Percentiles rank a stretch among this genome's conserved stretches.
Evolutionary conservation across 2,797 vertebrate genomes (phyloP).

Genomic region (Melanotaenia pygmaea): DNA sequence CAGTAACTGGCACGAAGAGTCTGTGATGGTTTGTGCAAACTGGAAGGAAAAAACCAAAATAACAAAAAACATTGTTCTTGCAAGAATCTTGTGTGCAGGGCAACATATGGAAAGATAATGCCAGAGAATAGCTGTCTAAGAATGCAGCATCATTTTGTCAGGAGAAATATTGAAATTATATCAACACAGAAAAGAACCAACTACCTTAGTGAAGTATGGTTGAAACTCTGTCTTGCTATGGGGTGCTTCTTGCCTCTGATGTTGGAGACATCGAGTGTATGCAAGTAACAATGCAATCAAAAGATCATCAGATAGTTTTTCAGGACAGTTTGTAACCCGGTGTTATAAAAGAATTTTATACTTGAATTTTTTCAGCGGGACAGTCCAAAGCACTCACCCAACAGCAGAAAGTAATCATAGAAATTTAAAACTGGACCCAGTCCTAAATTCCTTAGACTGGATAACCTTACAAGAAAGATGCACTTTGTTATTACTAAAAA

Average conservation of each 20-base stretch:
- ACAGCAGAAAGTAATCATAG: no score
- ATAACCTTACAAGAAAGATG: no score
- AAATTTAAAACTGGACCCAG: no score
- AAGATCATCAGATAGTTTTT: background rate
- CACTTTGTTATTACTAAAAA: no score
- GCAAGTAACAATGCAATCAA: background rate
- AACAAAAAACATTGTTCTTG: background rate
- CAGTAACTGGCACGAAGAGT: background rate
- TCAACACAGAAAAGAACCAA: background rate
- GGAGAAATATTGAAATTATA: background rate
- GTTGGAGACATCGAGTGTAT: background rate
- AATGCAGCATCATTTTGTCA: background rate
- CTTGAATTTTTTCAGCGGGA: background rate
- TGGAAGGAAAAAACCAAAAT: background rate
- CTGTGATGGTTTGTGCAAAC: background rate
- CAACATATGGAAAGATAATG: background rate
- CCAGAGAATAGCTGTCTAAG: background rate
- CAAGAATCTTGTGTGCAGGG: background rate
- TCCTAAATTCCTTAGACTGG: no score
- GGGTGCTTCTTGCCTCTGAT: background rate
- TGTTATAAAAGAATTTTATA: background rate
- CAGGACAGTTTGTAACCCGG: background rate
- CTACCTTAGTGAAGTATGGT: background rate
- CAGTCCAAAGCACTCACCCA: background rate
- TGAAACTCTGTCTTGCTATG: background rate